Percentiles rank a stretch among this genome's conserved stretches.
These are phyloP conservation scores for Etheostoma perlongum DNA, from an alignment of 2,797 vertebrate genomes.

Conservation along the genomic window DNA sequence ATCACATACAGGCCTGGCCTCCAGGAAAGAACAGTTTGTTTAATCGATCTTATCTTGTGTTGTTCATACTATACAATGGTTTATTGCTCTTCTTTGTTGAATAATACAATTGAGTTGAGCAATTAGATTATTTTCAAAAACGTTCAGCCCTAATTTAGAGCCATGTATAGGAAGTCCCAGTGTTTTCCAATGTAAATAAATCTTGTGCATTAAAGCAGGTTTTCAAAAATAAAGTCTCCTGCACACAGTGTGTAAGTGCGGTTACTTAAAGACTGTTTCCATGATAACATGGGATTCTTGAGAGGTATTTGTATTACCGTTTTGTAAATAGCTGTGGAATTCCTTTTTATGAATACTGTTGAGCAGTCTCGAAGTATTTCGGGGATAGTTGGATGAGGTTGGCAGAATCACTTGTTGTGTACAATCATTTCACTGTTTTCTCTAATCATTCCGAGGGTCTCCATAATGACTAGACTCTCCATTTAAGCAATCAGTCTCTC, in stretches of 20 bases:
- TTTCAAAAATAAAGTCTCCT: background rate
- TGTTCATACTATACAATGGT: too few species aligned
- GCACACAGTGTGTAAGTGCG: background rate
- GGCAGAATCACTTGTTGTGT: constrained; percentile 50
- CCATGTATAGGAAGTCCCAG: too few species aligned
- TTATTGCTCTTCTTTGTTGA: too few species aligned
- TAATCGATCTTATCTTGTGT: too few species aligned
- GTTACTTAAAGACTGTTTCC: background rate
- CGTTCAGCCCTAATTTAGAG: background rate
- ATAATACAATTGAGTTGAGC: too few species aligned
- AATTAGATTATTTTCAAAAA: too few species aligned
- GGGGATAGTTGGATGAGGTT: constrained; percentile 1
- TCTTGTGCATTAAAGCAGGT: background rate
- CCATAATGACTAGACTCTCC: constrained; percentile 59
- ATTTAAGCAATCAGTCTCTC: constrained; percentile 73
- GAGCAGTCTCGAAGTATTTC: constrained; percentile 14
- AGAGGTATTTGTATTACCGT: background rate
- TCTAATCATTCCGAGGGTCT: constrained; percentile 66
- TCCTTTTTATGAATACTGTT: background rate
- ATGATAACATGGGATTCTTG: background rate
- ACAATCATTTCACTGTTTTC: constrained; percentile 63
- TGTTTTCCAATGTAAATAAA: background rate
- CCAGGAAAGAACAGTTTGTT: too few species aligned
- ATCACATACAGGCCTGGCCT: too few species aligned
- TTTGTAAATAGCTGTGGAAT: background rate